phyloP scores from a whole-genome alignment of 2,888 invertebrate species.

The Corythucha ciliata region DNA sequence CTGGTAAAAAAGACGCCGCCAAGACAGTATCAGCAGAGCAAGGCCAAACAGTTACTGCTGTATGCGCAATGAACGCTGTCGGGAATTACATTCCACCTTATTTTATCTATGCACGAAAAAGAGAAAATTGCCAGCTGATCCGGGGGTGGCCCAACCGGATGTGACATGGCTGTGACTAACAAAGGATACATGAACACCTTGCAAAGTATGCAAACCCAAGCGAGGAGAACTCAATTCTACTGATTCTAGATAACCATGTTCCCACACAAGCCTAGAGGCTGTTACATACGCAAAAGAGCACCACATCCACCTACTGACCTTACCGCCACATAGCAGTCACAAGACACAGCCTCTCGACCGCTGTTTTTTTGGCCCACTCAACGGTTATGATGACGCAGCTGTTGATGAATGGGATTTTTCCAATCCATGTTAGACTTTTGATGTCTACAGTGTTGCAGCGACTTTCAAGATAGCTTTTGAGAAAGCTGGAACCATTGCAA shows the following conservation, averaged over 20 bases:
- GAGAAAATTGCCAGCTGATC: conserved; percentile 19
- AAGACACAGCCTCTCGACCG: conserved; percentile 27
- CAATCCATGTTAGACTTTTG: background rate
- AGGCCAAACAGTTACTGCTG: conserved; percentile 26
- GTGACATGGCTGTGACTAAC: conserved; percentile 24
- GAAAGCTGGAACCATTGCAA: background rate
- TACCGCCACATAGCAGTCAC: conserved; percentile 35
- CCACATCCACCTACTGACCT: conserved; percentile 34
- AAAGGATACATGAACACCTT: conserved; percentile 28
- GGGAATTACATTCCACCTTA: conserved; percentile 26
- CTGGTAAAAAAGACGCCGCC: conserved; percentile 26
- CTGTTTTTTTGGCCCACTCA: conserved; percentile 14
- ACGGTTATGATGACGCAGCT: conserved; percentile 6
- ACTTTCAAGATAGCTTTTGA: conserved; percentile 5
- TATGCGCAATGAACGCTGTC: conserved; percentile 21
- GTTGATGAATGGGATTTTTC: conserved; percentile 8
- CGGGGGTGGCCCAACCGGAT: conserved; percentile 20
- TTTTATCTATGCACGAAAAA: conserved; percentile 27
- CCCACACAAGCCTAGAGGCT: conserved; percentile 34
- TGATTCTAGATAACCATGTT: conserved; percentile 35
- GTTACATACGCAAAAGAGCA: conserved; percentile 31
- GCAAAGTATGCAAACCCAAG: conserved; percentile 20
- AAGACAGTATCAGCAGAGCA: conserved; percentile 27
- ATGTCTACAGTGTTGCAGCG: conserved; percentile 5
- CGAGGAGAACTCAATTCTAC: conserved; percentile 30